Conservation (phyloP, 2,113 vertebrate genomes). For the Microtus richardsoni region DNA sequence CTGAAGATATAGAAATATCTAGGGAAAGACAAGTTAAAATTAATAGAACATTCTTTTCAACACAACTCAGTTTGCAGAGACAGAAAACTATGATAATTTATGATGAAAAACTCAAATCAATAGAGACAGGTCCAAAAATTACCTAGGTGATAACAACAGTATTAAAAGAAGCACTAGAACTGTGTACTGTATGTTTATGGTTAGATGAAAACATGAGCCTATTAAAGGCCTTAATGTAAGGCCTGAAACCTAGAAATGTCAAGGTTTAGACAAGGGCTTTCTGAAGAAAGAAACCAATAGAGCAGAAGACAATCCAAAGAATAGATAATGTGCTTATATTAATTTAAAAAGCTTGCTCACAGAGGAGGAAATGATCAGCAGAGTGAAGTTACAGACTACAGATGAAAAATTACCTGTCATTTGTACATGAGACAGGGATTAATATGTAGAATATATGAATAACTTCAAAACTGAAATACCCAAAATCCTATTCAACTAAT, state of each 20-base stretch:
- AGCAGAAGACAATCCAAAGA: background rate
- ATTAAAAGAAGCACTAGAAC: background rate
- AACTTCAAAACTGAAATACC: background rate
- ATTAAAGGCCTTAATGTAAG: background rate
- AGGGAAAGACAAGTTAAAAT: constrained; percentile 23
- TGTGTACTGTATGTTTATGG: background rate
- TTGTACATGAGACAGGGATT: background rate
- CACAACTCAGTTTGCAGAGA: background rate
- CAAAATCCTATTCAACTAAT: background rate
- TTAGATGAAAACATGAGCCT: background rate
- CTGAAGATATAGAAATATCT: background rate
- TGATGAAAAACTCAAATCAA: constrained; percentile 9
- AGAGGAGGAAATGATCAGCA: background rate
- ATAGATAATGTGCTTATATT: background rate
- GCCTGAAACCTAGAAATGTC: background rate
- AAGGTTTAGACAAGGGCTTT: background rate
- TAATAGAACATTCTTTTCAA: background rate
- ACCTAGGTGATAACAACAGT: background rate
- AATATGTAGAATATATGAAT: background rate
- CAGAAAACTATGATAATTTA: background rate
- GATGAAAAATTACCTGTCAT: background rate
- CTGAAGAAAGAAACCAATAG: background rate
- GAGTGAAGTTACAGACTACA: background rate
- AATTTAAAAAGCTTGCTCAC: background rate
- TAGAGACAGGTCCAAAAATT: background rate